A percentile compares a stretch with the other conserved stretches of the same genome.
phyloP scores from a whole-genome alignment of 2,113 vertebrate species.

The Chaetura pelagica region DNA sequence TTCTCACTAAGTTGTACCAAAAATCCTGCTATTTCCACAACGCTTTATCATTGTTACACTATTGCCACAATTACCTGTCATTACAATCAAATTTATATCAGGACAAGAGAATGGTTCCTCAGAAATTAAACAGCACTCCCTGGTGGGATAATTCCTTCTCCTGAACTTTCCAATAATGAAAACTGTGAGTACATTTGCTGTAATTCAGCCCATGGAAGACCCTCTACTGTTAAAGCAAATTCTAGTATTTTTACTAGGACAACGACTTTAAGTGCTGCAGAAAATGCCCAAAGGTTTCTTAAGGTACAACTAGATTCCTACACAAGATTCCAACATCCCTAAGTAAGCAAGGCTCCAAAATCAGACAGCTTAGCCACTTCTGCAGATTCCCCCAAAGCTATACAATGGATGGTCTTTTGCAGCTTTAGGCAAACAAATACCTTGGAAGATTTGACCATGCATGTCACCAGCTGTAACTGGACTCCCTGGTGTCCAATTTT shows the following conservation, averaged over 20 bases:
- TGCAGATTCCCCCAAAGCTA: not conserved
- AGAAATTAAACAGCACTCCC: constrained; percentile 68
- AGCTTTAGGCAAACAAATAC: not conserved
- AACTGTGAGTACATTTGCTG: constrained; percentile 41
- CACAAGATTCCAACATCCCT: not conserved
- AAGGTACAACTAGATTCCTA: not conserved
- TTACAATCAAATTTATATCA: constrained; percentile 59
- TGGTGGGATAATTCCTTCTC: constrained; percentile 59
- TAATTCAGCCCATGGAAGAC: constrained; percentile 38
- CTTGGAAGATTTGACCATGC: not conserved
- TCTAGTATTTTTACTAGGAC: not conserved
- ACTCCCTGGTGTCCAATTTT: not conserved
- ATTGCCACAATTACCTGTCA: constrained; percentile 41
- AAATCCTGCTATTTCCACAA: constrained; percentile 26
- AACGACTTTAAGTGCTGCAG: not conserved
- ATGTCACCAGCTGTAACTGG: not conserved
- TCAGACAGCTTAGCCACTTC: not conserved
- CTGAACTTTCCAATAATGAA: constrained; percentile 46
- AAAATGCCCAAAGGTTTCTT: not conserved
- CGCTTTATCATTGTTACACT: constrained; percentile 3
- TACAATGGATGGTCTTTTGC: not conserved
- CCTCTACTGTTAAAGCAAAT: constrained; percentile 17
- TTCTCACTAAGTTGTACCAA: not conserved
- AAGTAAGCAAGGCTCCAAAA: not conserved
- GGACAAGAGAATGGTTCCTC: constrained; percentile 52